These are phyloP conservation scores for Steinernema hermaphroditum DNA, from an alignment of 2,888 invertebrate species.

Conservation along the genomic window DNA sequence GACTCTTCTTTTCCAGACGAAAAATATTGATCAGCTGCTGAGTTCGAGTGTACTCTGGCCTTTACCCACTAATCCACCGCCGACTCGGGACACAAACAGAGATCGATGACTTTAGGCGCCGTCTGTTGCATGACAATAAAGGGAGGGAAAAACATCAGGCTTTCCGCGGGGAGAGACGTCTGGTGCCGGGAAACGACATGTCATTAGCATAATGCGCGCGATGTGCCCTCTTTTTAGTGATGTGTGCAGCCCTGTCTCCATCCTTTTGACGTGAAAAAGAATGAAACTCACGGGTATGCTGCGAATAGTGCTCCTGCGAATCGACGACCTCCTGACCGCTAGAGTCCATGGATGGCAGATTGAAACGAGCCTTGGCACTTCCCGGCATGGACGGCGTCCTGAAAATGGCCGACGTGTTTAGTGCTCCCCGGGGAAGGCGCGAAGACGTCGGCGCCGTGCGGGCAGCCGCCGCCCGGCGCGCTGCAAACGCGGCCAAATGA, in stretches of 20 bases:
- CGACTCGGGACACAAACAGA: neutral
- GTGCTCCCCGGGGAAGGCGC: too few species aligned
- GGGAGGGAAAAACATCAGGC: too few species aligned
- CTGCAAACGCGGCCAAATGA: too few species aligned
- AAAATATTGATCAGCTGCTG: conserved; percentile 21
- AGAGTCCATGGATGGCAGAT: neutral
- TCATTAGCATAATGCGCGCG: neutral
- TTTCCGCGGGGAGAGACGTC: neutral
- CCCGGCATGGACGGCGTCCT: neutral
- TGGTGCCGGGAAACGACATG: neutral
- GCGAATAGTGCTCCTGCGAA: neutral
- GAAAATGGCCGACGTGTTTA: neutral
- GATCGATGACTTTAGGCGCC: neutral
- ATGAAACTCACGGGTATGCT: conserved; percentile 8
- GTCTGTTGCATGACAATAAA: neutral
- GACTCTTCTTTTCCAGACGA: too few species aligned
- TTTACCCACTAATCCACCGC: neutral
- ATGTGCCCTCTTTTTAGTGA: neutral
- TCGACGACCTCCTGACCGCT: neutral
- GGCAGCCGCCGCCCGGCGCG: too few species aligned
- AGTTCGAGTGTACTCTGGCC: neutral
- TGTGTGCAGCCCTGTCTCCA: neutral
- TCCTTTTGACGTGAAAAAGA: neutral
- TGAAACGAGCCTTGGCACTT: neutral
- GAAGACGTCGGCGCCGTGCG: too few species aligned